Percentiles rank a stretch among this genome's conserved stretches.
These are phyloP conservation scores for Eidolon dupreanum DNA, from an alignment of 2,797 vertebrate genomes.

Conservation along the genomic window DNA sequence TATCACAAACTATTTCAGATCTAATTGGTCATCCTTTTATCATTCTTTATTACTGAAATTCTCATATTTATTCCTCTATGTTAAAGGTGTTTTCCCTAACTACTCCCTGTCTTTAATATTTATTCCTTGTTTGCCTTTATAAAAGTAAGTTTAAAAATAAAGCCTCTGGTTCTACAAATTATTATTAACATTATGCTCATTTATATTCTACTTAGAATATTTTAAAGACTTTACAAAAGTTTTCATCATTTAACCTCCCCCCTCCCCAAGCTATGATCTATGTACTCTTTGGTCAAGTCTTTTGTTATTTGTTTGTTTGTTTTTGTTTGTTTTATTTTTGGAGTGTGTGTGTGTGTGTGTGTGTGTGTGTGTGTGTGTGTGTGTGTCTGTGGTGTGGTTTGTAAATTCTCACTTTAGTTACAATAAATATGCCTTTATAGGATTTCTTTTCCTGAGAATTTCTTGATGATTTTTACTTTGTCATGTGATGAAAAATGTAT, in stretches of 20 bases:
- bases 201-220: neutral
- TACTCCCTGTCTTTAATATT: neutral
- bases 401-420: neutral
- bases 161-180: neutral
- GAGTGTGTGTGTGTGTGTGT: neutral
- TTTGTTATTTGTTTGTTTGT: slow-evolving; percentile 3
- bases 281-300: neutral
- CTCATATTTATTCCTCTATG: neutral
- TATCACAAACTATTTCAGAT: neutral
- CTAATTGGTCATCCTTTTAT: neutral
- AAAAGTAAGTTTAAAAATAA: neutral
- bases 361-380: too few species aligned
- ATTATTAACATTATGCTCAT: neutral
- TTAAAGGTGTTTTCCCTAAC: neutral
- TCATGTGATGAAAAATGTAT: slow-evolving; percentile 16
- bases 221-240: slow-evolving; percentile 14
- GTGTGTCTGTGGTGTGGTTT: neutral
- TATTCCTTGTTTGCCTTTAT: slow-evolving; percentile 36
- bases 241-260: neutral
- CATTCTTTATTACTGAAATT: neutral
- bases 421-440: neutral
- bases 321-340: too few species aligned
- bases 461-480: slow-evolving; percentile 51
- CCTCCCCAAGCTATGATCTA: neutral
- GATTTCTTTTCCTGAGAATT: slow-evolving; percentile 44